Evolutionary conservation across 2,888 invertebrate genomes (phyloP).

Genomic region (Ceratothoa steindachneri): DNA sequence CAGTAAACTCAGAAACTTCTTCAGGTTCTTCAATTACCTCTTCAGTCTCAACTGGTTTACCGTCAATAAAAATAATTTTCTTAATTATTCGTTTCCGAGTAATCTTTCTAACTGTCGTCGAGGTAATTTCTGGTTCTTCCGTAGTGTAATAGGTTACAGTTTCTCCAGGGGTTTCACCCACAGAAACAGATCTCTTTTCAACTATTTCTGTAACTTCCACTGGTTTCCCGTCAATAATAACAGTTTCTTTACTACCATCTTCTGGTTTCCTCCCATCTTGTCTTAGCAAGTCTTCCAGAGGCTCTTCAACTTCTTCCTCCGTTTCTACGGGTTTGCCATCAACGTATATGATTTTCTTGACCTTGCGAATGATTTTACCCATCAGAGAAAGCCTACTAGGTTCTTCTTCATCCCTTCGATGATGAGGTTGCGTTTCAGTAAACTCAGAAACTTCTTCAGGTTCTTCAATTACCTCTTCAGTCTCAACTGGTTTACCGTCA

Average conservation of each 20-base stretch:
- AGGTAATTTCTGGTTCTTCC: conserved; percentile 15
- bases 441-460: neutral
- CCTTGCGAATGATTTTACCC: conserved; percentile 20
- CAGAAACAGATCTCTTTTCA: neutral
- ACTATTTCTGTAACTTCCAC: neutral
- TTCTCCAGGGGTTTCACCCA: neutral
- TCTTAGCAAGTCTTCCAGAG: neutral
- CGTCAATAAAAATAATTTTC: conserved; percentile 25
- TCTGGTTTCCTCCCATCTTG: conserved; percentile 8
- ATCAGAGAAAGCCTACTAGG: conserved; percentile 9
- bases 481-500: conserved; percentile 12
- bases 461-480: conserved; percentile 6
- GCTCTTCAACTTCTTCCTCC: neutral
- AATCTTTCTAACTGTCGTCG: conserved; percentile 9
- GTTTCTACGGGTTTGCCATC: conserved; percentile 12
- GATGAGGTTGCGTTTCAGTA: neutral
- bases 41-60: conserved; percentile 38
- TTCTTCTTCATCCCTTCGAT: neutral
- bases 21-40: conserved; percentile 42
- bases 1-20: conserved; percentile 1
- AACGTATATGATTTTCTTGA: conserved; percentile 24
- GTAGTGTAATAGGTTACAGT: neutral
- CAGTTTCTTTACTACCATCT: neutral
- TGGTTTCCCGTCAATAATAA: neutral
- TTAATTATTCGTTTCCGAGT: conserved; percentile 27